Evolutionary conservation across 2,113 vertebrate species (phyloP), one percentile per base, ranked within the genome.

Genomic region (Alligator mississippiensis): DNA sequence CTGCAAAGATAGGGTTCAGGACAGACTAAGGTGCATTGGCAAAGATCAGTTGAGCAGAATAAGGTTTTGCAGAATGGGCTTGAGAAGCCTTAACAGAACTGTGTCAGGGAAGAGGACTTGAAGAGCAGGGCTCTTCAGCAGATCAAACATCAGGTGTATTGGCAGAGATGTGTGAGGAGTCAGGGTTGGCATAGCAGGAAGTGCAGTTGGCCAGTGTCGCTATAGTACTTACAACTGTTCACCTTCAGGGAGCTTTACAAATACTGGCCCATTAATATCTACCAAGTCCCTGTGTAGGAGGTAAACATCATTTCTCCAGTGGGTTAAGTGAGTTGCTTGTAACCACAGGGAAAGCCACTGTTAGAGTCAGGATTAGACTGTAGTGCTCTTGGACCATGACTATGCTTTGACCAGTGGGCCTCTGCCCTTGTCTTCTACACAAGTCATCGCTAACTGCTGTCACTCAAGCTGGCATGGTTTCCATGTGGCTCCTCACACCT

Each of bases 291-390:
- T 12, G 5, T 64, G 30, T 0, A 2, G 9, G 55, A 34, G 27
- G 55, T 82, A 28, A 47, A 30, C 70, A 72, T n/a, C 38, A n/a
- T 19, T 68, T 47, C 80, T 92, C 6, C 62, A 25, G 3, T 9
- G 5, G 76, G 10, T 38, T 78, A 62, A 24, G 59, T 38, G 30
- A 74, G 1, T 19, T 77, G 47, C 4, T 82, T 85, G 12, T 55
- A 78, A 28, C 9, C 28, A 22, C 0, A 0, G 17, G 25, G 30
- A 81, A 15, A 90, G 38, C 64, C 24, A 15, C n/a, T 82, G 55
- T 12, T 55, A 82, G 11, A 1, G 0, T 0, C 22, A n/a, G 9
- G 7, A 64, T 80, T 27, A 30, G 24, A 81, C 34, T 74, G 11
- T 24, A 92, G 14, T 19, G 28, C 75, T 34, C 17, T 63, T 27